Base-by-base conservation (phyloP, 2,888 invertebrate species). In the Odontomyia ornata region DNA sequence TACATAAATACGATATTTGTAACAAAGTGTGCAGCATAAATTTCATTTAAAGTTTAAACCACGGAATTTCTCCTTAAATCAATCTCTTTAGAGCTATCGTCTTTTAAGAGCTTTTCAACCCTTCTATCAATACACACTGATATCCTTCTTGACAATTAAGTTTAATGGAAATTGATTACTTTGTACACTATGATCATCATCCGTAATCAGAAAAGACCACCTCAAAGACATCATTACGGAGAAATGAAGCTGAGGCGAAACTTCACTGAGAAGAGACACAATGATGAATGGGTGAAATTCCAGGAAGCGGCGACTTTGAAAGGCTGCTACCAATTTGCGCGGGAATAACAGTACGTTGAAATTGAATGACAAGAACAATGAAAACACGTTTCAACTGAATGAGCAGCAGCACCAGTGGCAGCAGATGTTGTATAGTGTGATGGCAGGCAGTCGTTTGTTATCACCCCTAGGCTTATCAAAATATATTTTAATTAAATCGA, bases 401-500 rank as follows among this genome's bases (percentile, higher is more conserved):
- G n/a, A n/a, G n/a, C n/a, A n/a, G n/a, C n/a, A n/a, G n/a, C n/a
- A n/a, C n/a, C n/a, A n/a, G n/a, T n/a, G n/a, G n/a, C n/a, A n/a
- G n/a, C n/a, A n/a, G n/a, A 62, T 15, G n/a, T n/a, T 62, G 28
- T 62, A 9, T 9, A 23, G 65, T 15, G 36, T 9, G 36, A 36
- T 25, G 46, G 30, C 23, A 69, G 25, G n/a, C 46, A 69, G 36
- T 36, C 36, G 36, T 36, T 36, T 9, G 9, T 9, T 36, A 9
- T 36, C 69, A 69, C 11, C 69, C 25, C 27, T 25, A 25, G 47
- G 73, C 73, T 43, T 73, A 73, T 73, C 57, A 73, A 73, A 73
- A 73, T 73, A 73, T 73, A 73, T 73, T 73, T 73, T 73, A 73
- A 73, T 73, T 73, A 73, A 73, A 73, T 73, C 73, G 57, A 36